These are phyloP conservation scores for Motacilla tschutschensis DNA, from an alignment of 2,113 vertebrate species.

Conservation along the genomic window DNA sequence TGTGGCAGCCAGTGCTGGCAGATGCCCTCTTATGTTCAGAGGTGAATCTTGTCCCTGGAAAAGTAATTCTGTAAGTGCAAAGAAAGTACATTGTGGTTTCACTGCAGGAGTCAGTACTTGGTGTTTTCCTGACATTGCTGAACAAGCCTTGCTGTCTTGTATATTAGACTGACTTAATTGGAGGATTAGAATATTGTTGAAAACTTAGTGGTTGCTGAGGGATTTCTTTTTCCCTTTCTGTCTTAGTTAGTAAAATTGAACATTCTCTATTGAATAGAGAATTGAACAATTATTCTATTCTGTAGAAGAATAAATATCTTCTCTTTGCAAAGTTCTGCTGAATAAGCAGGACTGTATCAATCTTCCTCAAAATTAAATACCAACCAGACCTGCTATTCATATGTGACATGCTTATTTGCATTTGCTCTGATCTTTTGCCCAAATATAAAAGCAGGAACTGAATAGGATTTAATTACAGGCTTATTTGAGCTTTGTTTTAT, in stretches of 20 bases:
- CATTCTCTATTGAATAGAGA: neutral
- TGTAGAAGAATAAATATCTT: neutral
- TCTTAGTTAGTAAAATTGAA: neutral
- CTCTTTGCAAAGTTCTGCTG: neutral
- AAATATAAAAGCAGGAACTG: conserved; percentile 27
- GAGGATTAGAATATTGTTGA: neutral
- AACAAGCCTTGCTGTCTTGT: neutral
- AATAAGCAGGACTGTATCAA: neutral
- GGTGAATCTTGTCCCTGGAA: neutral
- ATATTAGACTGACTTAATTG: neutral
- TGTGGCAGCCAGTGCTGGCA: neutral
- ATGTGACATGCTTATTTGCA: conserved; percentile 39
- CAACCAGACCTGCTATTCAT: conserved; percentile 46
- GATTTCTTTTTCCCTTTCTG: neutral
- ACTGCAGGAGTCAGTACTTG: neutral
- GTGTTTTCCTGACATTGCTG: neutral
- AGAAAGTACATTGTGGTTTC: neutral
- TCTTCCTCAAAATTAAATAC: conserved; percentile 15
- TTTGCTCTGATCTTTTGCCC: conserved; percentile 62
- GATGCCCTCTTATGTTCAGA: neutral
- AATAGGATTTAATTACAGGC: conserved; percentile 18
- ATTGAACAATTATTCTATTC: neutral
- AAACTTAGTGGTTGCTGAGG: neutral
- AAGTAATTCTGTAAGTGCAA: neutral
- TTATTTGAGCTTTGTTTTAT: conserved; percentile 30